phyloP scores from a whole-genome alignment of 2,113 vertebrate species.

The Apeltes quadracus region DNA sequence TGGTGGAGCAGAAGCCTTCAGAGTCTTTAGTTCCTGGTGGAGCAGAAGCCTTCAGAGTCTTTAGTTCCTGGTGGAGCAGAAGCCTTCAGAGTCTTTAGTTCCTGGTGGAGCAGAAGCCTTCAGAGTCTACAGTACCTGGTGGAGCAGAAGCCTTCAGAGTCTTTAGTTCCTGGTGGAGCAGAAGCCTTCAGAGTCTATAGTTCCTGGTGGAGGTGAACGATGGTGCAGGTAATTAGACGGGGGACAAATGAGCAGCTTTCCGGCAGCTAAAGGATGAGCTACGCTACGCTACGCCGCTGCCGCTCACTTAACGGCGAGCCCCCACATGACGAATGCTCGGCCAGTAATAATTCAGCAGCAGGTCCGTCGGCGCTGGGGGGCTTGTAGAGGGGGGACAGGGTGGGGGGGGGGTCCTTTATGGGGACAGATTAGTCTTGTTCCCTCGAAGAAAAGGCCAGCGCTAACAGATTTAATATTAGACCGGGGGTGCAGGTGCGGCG shows the following conservation, averaged over 20 bases:
- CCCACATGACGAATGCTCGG: conserved; percentile 71
- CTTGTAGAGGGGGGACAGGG: no score
- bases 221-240: conserved; percentile 49
- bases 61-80: no score
- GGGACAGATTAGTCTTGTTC: conserved; percentile 77
- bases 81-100: no score
- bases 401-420: conserved; percentile 61
- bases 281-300: conserved; percentile 1
- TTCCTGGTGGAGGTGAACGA: no score
- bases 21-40: no score
- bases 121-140: no score
- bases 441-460: conserved; percentile 71
- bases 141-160: no score
- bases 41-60: no score
- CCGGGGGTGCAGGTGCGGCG: conserved; percentile 77
- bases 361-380: conserved; percentile 45
- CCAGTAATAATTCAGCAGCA: conserved; percentile 77
- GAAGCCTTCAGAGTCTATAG: no score
- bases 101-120: no score
- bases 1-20: no score
- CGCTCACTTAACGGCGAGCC: conserved; percentile 46
- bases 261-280: conserved; percentile 37
- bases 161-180: no score
- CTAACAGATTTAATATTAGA: conserved; percentile 83
- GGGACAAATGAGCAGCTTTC: conserved; percentile 62